Evolutionary conservation across 2,888 invertebrate species (phyloP).

Genomic region (Microplitis deprimator): DNA sequence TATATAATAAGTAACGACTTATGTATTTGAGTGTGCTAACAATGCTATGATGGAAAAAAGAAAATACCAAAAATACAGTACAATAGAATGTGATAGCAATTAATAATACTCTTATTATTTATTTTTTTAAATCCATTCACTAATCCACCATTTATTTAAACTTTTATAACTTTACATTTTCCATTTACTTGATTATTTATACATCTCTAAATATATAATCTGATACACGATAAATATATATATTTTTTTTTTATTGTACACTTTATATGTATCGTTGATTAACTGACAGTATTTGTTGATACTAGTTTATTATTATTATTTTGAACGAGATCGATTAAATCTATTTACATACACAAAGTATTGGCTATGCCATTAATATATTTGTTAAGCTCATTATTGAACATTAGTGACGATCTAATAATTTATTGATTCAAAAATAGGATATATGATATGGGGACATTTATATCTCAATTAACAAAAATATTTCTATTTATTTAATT

Average conservation of each 20-base stretch:
- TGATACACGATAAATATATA: neutral
- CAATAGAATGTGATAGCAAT: constrained; percentile 50
- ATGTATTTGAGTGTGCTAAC: constrained; percentile 50
- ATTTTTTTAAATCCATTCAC: constrained; percentile 2
- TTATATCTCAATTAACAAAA: constrained; percentile 2
- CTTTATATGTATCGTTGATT: neutral
- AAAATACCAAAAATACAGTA: constrained; percentile 50
- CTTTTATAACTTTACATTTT: neutral
- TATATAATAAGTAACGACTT: constrained; percentile 52
- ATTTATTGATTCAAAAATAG: neutral
- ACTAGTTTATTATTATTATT: neutral
- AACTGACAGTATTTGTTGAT: constrained; percentile 5
- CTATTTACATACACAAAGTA: neutral
- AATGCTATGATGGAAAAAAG: constrained; percentile 48
- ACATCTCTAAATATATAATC: neutral
- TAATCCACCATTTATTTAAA: constrained; percentile 16
- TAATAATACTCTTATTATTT: constrained; percentile 7
- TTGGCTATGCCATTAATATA: neutral
- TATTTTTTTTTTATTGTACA: neutral
- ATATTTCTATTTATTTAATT: constrained; percentile 19
- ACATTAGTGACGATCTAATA: constrained; percentile 1
- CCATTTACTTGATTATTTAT: neutral
- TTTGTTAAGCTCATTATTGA: neutral
- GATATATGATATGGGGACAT: neutral
- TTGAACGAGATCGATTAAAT: neutral